Conservation (phyloP, 2,113 vertebrate genomes). For the Alectura lathami region DNA sequence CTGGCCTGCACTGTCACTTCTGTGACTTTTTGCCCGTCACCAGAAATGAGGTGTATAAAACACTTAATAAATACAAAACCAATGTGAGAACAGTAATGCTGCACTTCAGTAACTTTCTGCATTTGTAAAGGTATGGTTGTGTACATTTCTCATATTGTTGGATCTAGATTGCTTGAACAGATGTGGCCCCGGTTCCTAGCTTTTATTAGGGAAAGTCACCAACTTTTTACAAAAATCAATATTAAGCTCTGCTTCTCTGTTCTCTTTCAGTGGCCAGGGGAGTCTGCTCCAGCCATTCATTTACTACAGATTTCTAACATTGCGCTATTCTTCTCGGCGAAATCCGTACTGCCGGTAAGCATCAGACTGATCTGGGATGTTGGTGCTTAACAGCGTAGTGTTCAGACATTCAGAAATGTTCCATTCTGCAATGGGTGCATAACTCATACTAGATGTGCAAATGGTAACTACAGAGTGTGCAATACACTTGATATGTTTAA, state of each 20-base stretch:
- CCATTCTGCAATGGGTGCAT: neutral
- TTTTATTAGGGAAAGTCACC: neutral
- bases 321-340: conserved; percentile 94
- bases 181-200: neutral
- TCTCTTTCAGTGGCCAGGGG: conserved; percentile 89
- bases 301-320: conserved; percentile 95
- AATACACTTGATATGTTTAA: neutral
- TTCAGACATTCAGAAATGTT: neutral
- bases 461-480: neutral
- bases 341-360: conserved; percentile 97
- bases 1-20: neutral
- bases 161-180: neutral
- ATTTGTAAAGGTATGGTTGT: neutral
- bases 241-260: conserved; percentile 3
- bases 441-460: neutral
- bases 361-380: neutral
- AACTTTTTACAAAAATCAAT: neutral
- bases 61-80: neutral
- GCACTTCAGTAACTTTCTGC: neutral
- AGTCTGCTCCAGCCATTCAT: conserved; percentile 97
- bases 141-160: neutral
- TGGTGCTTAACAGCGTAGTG: neutral
- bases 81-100: neutral
- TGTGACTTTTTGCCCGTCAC: neutral
- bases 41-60: neutral